These are phyloP conservation scores for Apaloderma vittatum DNA, from an alignment of 2,113 vertebrate species.

Conservation along the genomic window DNA sequence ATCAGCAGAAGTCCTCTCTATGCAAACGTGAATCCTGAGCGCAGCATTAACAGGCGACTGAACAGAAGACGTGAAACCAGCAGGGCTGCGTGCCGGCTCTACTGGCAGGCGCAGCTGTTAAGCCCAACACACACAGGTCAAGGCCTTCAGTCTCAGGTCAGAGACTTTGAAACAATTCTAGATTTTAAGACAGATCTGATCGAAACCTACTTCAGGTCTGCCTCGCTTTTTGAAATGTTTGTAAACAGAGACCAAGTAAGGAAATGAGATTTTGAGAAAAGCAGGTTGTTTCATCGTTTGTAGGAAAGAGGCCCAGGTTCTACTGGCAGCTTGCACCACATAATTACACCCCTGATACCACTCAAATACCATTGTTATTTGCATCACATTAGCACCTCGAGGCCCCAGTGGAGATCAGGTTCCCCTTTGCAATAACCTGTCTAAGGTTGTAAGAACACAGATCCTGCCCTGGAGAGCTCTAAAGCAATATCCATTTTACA, in stretches of 20 bases:
- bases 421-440: background rate
- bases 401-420: background rate
- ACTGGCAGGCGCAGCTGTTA: accelerated
- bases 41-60: background rate
- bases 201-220: background rate
- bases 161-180: background rate
- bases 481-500: background rate
- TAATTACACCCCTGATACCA: background rate
- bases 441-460: background rate
- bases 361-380: background rate
- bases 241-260: background rate
- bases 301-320: background rate
- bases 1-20: background rate
- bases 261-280: background rate
- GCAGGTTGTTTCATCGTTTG: background rate
- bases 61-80: background rate
- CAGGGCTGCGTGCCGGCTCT: background rate
- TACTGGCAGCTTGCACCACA: background rate
- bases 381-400: slow-evolving; percentile 6
- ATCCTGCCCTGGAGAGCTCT: background rate
- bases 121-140: background rate
- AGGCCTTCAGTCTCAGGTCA: background rate
- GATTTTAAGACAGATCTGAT: background rate
- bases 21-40: background rate
- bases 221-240: background rate